These are phyloP conservation scores for Cercopithecus hamlyni DNA, from an alignment of 2,797 vertebrate genomes.

Conservation along the genomic window DNA sequence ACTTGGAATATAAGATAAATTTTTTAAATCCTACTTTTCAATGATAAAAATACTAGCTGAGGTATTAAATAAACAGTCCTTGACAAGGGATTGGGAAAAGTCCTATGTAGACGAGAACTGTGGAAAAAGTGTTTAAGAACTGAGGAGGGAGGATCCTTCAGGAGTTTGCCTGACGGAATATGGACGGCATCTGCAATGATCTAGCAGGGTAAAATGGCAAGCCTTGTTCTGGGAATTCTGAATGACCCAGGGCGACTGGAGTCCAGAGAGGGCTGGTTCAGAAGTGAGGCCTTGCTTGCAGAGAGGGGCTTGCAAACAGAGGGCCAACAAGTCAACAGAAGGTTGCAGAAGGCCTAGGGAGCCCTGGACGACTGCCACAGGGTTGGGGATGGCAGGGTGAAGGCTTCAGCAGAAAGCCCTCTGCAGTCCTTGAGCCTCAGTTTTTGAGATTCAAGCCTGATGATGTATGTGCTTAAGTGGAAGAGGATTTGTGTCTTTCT, in stretches of 20 bases:
- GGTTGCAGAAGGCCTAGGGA: background rate
- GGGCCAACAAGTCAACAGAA: background rate
- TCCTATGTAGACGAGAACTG: background rate
- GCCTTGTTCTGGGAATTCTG: background rate
- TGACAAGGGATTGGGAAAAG: background rate
- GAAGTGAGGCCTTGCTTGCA: background rate
- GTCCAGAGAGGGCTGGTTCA: background rate
- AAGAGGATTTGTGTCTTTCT: background rate
- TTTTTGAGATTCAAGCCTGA: background rate
- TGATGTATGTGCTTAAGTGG: background rate
- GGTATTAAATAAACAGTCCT: background rate
- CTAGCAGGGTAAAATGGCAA: fast-evolving
- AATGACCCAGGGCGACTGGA: background rate
- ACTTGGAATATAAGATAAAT: background rate
- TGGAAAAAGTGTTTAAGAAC: background rate
- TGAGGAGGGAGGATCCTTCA: background rate
- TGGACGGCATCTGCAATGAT: background rate
- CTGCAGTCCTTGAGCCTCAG: background rate
- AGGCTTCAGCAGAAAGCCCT: background rate
- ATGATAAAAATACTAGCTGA: background rate
- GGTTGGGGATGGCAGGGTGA: background rate
- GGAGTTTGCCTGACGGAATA: background rate
- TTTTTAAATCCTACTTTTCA: background rate
- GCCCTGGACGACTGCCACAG: background rate
- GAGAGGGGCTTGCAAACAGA: background rate